Evolutionary conservation across 2,797 vertebrate genomes (phyloP), one percentile per base, ranked within the genome.

Genomic region (Thripadectes ignobilis): DNA sequence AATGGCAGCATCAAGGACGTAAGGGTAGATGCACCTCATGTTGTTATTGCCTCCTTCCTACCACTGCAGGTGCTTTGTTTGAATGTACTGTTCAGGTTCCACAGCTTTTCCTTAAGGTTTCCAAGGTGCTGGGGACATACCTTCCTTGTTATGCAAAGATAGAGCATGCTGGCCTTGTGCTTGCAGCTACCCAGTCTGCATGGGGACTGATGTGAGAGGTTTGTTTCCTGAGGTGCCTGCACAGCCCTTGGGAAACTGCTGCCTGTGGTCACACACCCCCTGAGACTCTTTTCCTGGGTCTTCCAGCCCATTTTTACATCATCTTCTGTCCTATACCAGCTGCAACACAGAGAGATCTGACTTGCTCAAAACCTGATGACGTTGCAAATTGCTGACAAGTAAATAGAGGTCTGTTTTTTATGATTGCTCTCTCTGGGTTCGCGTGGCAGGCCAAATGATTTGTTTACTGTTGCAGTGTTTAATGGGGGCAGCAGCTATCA

Each of bases 391-490:
- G 6, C 73, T 84, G 93, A 69, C 79, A 84, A 48, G 78, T 61
- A 76, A 95, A 91, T n/a, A 27, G 76, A 93, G 52, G 30, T 91
- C 58, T 87, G 4, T 75, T 96, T 92, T 58, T n/a, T 71, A 24
- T 83, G 79, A 89, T 74, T 91, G 58, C 12, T 39, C 65, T 87
- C 74, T 55, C 78, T 77, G 65, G 57, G 69, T 92, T 89, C 91
- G 51, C 58, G 7, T 38, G 54, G 61, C 4, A 7, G 34, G 57
- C 15, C 15, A 62, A 90, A 69, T 0, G 0, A 81, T 69, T 85
- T 86, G 45, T 78, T 92, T 69, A 51, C 59, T 58, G 19, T 57
- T 86, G 67, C 45, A 41, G 34, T 26, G 67, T 74, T 92, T 87
- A 89, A 65, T 3, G 0, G 38, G 67, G 41, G 67, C 13, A 72